Base-by-base conservation (phyloP, 2,888 invertebrate genomes). In the Lasioglossum lativentre region DNA sequence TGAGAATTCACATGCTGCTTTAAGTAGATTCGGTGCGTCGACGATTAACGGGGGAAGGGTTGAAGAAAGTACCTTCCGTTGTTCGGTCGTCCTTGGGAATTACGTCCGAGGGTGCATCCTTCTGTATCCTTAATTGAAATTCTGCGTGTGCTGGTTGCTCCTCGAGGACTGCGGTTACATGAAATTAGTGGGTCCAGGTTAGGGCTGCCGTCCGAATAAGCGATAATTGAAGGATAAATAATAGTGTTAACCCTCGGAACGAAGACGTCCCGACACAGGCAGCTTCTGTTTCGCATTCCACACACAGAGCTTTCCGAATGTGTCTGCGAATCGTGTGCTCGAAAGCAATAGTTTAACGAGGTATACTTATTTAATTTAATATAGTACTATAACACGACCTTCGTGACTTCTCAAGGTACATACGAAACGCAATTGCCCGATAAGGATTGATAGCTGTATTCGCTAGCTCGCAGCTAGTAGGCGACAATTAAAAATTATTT, bases 11-110 rank as follows among this genome's bases (percentile, higher is more conserved):
- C 47, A 30, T 75, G 27, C 23, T 4, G 66, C 10, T 30, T 45
- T 66, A 72, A 75, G 75, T 76, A 52, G 66, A 80, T 83, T 34
- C n/a, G 40, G 40, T 27, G 40, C 30, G 59, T 23, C 34, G 59
- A 34, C 72, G 30, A 72, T 59, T 45, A 45, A 19, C 59, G 66
- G 42, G 38, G 38, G 4, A 4, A n/a, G 72, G 72, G 59, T 10
- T 38, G 59, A 40, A 34, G 78, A 34, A 56, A 59, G 72, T 42
- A 30, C 34, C 34, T 72, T 23, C 56, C 16, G 40, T 78, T 59
- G 72, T 68, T 76, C 2, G 45, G 16, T 23, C 12, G 68, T 40
- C 47, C 52, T 47, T 0, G 16, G 27, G 27, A 34, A 10, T 70
- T 77, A 59, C 45, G 19, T 38, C 16, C 27, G n/a, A 68, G 23